phyloP scores from a whole-genome alignment of 1,140 invertebrate species.

The Lepidurus couesii region DNA sequence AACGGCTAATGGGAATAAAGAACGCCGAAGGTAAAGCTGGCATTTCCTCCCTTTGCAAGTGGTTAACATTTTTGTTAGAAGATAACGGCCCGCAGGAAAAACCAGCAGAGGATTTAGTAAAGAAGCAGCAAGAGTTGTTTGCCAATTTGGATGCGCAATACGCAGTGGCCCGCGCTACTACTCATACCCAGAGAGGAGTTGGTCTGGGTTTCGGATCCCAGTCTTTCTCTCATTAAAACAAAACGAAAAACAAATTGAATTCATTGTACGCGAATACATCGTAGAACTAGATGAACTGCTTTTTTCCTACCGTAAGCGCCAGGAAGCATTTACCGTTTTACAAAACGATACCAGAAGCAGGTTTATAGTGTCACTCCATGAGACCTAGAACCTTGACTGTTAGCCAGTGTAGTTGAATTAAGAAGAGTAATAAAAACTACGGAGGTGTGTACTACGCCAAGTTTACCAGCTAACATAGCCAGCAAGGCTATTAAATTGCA shows the following conservation, averaged over 20 bases:
- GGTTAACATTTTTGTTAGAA: not conserved
- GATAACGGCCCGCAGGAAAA: slow-evolving; percentile 5
- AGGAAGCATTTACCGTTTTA: not conserved
- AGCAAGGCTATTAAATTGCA: too few relatives aligned
- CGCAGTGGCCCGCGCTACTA: slow-evolving; percentile 83
- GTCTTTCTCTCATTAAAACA: not conserved
- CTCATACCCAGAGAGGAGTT: slow-evolving; percentile 87
- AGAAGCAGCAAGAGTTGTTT: slow-evolving; percentile 87
- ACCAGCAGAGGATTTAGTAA: slow-evolving; percentile 50
- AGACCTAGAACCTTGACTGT: too few relatives aligned
- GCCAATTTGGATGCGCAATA: slow-evolving; percentile 88
- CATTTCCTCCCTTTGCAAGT: not conserved
- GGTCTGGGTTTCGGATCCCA: slow-evolving; percentile 68
- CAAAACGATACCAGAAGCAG: not conserved
- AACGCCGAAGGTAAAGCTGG: slow-evolving; percentile 42
- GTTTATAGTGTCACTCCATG: not conserved
- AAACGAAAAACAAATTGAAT: not conserved
- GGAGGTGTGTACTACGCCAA: too few relatives aligned
- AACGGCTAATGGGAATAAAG: slow-evolving; percentile 91
- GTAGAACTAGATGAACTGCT: not conserved
- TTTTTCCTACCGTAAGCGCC: not conserved
- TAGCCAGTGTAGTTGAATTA: too few relatives aligned
- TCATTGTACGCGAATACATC: not conserved
- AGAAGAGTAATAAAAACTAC: too few relatives aligned
- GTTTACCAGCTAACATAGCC: too few relatives aligned